phyloP scores from a whole-genome alignment of 2,888 invertebrate species.

The Andrena flavipes region DNA sequence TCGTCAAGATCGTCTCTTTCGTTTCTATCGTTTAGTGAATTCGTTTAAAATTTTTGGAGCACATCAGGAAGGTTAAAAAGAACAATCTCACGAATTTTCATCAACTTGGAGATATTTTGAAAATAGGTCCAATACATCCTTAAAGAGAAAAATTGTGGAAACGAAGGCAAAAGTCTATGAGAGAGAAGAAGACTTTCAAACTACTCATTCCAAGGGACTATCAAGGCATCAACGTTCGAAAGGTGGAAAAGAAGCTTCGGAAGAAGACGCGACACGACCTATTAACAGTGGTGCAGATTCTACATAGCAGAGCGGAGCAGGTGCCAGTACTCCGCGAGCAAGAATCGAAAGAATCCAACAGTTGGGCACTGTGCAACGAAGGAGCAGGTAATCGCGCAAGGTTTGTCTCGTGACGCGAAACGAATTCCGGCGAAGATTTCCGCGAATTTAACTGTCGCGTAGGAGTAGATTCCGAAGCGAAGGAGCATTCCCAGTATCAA shows the following conservation, averaged over 20 bases:
- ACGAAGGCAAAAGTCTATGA: too few species aligned
- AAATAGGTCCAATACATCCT: too few species aligned
- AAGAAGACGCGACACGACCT: background rate
- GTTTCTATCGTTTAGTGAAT: too few species aligned
- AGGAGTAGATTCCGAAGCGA: constrained; percentile 7
- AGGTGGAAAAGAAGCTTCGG: background rate
- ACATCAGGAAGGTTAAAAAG: too few species aligned
- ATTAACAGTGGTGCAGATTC: background rate
- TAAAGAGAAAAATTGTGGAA: too few species aligned
- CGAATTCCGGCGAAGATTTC: constrained; percentile 30
- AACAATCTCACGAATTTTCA: too few species aligned
- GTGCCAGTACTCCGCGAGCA: background rate
- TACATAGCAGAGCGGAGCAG: background rate
- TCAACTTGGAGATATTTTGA: too few species aligned
- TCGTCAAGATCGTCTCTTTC: too few species aligned
- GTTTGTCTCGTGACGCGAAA: background rate
- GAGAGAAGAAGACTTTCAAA: too few species aligned
- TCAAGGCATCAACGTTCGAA: too few species aligned
- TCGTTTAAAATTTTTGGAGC: too few species aligned
- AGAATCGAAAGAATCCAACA: background rate
- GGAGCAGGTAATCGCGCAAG: constrained; percentile 24
- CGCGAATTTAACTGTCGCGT: constrained; percentile 16
- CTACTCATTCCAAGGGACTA: background rate
- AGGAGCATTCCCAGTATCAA: constrained; percentile 20
- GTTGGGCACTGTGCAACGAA: background rate